Evolutionary conservation across 2,797 vertebrate genomes (phyloP), one percentile per base, ranked within the genome.

Genomic region (Poeciliopsis turneri): DNA sequence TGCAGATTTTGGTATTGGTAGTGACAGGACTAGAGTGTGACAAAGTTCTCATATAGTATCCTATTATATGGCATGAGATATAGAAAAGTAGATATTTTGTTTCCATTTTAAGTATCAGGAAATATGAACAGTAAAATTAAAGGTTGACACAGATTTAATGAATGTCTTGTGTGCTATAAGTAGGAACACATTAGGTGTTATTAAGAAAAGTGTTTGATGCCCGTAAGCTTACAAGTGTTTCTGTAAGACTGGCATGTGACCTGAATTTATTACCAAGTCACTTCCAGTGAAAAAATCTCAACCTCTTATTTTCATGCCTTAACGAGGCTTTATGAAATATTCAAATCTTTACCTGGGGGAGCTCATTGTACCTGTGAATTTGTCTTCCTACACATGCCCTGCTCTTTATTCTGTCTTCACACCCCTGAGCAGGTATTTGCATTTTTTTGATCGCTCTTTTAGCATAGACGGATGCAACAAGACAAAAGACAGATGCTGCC

Each of bases 261-360:
- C 87, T 77, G 88, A 88, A 92, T 91, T 80, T 86, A 93, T 92
- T 90, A 81, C 81, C 86, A 76, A 20, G 55, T 85, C 88, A 87
- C 85, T 49, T 3, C 78, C 80, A 20, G 81, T 90, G 88, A 89
- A 91, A 30, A 89, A 83, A 85, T 81, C 59, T 79, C 86, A 90
- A 80, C 86, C 91, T 90, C 88, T 87, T 89, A 75, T 78, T 84
- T 86, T 88, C 84, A 83, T 75, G 74, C 70, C 77, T 76, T 92
- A 93, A 93, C 92, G 90, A 92, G 90, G 86, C 90, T 82, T 88
- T 90, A 92, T 94, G 86, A 93, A 94, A 95, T 93, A 94, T 93
- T 92, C 87, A 93, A 79, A 82, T 87, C 80, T 87, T 92, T 86
- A 94, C 92, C 88, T 90, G 78, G 80, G 87, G 90, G 86, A 91